These are phyloP conservation scores for Frankliniella fusca DNA, from an alignment of 2,888 invertebrate genomes.

Conservation along the genomic window DNA sequence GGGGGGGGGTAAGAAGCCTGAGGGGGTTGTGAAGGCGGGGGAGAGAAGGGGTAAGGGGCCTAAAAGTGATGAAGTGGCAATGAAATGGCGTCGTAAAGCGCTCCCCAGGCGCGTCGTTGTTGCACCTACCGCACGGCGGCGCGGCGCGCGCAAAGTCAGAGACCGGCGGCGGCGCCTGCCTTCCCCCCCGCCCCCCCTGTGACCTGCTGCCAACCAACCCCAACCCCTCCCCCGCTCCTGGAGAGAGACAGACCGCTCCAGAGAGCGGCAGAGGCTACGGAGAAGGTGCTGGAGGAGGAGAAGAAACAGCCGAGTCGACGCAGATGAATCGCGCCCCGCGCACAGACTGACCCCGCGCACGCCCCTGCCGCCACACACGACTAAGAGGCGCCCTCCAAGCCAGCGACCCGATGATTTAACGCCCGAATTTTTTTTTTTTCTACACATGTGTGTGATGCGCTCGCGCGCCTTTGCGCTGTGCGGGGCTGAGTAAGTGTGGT, in stretches of 20 bases:
- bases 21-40: too few relatives aligned
- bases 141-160: too few relatives aligned
- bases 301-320: neutral
- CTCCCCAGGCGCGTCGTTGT: neutral
- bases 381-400: neutral
- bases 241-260: neutral
- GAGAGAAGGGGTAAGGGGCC: neutral
- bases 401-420: neutral
- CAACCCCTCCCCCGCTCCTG: neutral
- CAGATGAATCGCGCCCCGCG: conserved; percentile 10
- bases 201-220: neutral
- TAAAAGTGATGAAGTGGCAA: conserved; percentile 15
- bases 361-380: neutral
- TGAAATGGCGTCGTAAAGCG: conserved; percentile 11
- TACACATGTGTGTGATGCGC: neutral
- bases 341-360: neutral
- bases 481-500: too few relatives aligned
- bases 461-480: too few relatives aligned
- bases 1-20: too few relatives aligned
- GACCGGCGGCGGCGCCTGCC: neutral
- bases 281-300: neutral
- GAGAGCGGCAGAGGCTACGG: too few relatives aligned
- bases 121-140: neutral
- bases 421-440: neutral
- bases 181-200: neutral